These are phyloP conservation scores for Lipotes vexillifer DNA, from an alignment of 2,113 vertebrate genomes.

Conservation along the genomic window DNA sequence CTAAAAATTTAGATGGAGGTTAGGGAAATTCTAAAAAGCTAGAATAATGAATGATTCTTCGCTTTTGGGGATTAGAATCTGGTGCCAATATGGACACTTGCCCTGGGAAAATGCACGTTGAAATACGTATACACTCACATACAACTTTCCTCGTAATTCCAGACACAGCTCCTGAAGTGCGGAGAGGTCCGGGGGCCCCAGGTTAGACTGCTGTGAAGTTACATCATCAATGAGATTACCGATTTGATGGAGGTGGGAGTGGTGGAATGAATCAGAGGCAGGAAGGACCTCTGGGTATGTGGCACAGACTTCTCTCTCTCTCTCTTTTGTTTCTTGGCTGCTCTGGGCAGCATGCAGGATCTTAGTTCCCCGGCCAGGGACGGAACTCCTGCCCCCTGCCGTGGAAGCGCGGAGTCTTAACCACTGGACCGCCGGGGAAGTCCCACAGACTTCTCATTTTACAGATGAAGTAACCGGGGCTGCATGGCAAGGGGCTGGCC, in stretches of 20 bases:
- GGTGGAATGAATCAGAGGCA: background rate
- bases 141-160: background rate
- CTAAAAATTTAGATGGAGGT: background rate
- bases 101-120: background rate
- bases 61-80: background rate
- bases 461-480: background rate
- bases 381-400: background rate
- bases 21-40: background rate
- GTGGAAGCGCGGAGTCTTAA: background rate
- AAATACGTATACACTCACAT: background rate
- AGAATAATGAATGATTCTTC: background rate
- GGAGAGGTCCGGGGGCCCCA: background rate
- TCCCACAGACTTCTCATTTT: background rate
- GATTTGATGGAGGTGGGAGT: background rate
- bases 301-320: background rate
- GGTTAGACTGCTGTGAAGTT: background rate
- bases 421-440: background rate
- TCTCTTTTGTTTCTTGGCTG: background rate
- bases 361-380: background rate
- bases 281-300: background rate
- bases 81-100: background rate
- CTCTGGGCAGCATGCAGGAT: background rate
- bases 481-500: background rate
- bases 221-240: rapidly evolving
- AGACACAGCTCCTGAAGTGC: background rate